Percentiles rank a stretch among this genome's conserved stretches.
These are phyloP conservation scores for Sipha maydis DNA, from an alignment of 2,888 invertebrate genomes.

Conservation along the genomic window DNA sequence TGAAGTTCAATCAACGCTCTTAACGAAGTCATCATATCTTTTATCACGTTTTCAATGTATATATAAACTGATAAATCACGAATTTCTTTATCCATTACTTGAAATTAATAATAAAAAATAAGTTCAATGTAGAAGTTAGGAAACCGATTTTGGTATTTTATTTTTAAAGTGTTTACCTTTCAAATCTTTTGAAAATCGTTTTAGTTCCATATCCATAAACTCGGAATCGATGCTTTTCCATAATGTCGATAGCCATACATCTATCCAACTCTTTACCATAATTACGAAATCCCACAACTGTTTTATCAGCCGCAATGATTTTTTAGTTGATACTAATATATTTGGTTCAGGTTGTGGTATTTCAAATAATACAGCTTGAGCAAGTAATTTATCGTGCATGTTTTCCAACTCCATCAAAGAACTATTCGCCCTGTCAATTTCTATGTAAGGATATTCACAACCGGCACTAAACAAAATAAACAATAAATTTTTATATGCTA, in stretches of 20 bases:
- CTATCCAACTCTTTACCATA: conserved; percentile 82
- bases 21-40: conserved; percentile 92
- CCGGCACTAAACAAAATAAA: conserved; percentile 72
- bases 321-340: conserved; percentile 78
- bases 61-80: conserved; percentile 80
- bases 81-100: conserved; percentile 74
- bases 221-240: conserved; percentile 96
- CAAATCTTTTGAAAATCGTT: conserved; percentile 87
- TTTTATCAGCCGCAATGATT: conserved; percentile 81
- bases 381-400: conserved; percentile 75
- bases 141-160: no score
- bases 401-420: conserved; percentile 77
- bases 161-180: conserved; percentile 70
- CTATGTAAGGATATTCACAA: conserved; percentile 76
- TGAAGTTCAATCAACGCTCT: conserved; percentile 93
- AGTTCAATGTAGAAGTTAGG: background rate
- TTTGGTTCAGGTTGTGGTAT: conserved; percentile 86
- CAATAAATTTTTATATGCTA: conserved; percentile 7
- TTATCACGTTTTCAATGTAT: conserved; percentile 83
- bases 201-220: conserved; percentile 93
- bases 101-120: conserved; percentile 64
- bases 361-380: conserved; percentile 86
- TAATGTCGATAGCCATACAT: conserved; percentile 91
- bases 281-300: conserved; percentile 90
- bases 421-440: conserved; percentile 76